A percentile compares a stretch with the other conserved stretches of the same genome.
Evolutionary conservation across 2,888 invertebrate species (phyloP).

Genomic region (Drosophila engyochracea): DNA sequence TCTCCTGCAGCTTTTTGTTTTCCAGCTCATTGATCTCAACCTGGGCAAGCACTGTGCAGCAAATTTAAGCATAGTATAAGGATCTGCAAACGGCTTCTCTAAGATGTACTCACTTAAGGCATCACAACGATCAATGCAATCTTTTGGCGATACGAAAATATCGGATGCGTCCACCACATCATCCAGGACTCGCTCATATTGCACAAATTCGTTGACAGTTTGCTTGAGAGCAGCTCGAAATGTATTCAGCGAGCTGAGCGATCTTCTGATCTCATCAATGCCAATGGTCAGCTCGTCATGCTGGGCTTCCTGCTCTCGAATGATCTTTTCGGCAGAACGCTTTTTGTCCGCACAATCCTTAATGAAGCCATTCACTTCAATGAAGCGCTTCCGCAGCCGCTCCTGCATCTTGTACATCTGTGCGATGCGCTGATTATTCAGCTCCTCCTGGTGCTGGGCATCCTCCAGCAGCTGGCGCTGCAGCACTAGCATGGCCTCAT

Average conservation of each 20-base stretch:
- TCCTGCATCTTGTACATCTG: constrained; percentile 79
- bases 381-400: constrained; percentile 81
- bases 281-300: constrained; percentile 71
- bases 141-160: constrained; percentile 82
- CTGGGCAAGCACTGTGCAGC: constrained; percentile 83
- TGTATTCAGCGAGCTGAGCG: constrained; percentile 62
- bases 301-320: constrained; percentile 71
- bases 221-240: constrained; percentile 77
- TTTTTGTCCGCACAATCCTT: constrained; percentile 84
- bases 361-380: constrained; percentile 83
- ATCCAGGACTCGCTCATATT: constrained; percentile 82
- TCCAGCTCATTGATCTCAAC: constrained; percentile 82
- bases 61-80: neutral
- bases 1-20: constrained; percentile 74
- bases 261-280: constrained; percentile 68
- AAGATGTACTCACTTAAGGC: constrained; percentile 79
- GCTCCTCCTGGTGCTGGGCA: constrained; percentile 70
- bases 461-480: constrained; percentile 81
- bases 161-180: constrained; percentile 81
- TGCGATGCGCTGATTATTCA: constrained; percentile 78
- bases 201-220: constrained; percentile 81
- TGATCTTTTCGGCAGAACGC: constrained; percentile 75
- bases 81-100: accelerated
- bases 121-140: constrained; percentile 84
- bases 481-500: constrained; percentile 76